A percentile compares a stretch with the other conserved stretches of the same genome.
These are phyloP conservation scores for Sphaerophoria rueppellii DNA, from an alignment of 2,888 invertebrate genomes.

Conservation along the genomic window DNA sequence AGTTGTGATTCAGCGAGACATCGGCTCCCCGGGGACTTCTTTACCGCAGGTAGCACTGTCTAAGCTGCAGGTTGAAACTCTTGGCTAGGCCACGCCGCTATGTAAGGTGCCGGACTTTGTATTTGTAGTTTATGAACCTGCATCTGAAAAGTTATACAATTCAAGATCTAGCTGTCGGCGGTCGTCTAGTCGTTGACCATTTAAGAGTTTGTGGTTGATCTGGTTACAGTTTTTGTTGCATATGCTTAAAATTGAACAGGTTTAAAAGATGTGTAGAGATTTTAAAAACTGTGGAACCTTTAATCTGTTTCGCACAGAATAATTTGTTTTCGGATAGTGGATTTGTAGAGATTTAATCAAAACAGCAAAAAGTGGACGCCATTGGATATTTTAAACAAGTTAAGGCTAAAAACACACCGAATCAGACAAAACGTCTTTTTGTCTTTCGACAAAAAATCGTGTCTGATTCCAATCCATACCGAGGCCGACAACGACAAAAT, in stretches of 20 bases:
- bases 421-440: no score
- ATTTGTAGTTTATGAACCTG: not conserved
- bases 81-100: slow-evolving; percentile 23
- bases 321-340: not conserved
- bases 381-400: no score
- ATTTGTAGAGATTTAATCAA: not conserved
- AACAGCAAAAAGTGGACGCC: no score
- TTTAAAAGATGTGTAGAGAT: not conserved
- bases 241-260: not conserved
- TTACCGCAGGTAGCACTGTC: slow-evolving; percentile 28
- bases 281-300: not conserved
- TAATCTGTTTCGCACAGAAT: no score
- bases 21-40: slow-evolving; percentile 20
- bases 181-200: slow-evolving; percentile 66
- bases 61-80: slow-evolving; percentile 15
- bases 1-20: slow-evolving; percentile 40
- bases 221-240: slow-evolving; percentile 33
- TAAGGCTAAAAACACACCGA: no score
- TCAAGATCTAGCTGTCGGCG: slow-evolving; percentile 30
- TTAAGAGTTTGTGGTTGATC: slow-evolving; percentile 41
- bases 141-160: slow-evolving; percentile 59
- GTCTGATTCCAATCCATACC: no score
- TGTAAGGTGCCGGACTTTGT: slow-evolving; percentile 38
- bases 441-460: no score
- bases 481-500: no score